A percentile compares a stretch with the other conserved stretches of the same genome.
Evolutionary conservation across 1,140 invertebrate genomes (phyloP).

Genomic region (Conopomorpha cramerella): DNA sequence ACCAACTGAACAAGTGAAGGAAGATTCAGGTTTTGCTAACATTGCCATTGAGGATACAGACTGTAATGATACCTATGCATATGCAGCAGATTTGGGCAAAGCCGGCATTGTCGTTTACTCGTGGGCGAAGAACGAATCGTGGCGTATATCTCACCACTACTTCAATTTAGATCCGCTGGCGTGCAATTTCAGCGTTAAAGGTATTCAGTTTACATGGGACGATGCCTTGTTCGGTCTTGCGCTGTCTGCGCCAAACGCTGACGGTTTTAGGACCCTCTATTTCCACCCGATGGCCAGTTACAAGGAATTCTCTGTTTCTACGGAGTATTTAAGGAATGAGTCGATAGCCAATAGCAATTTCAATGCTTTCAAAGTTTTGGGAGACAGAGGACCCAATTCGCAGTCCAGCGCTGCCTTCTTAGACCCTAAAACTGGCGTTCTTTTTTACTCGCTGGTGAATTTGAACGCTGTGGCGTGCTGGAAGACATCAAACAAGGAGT

Average conservation of each 20-base stretch:
- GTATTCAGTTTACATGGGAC: conserved; percentile 73
- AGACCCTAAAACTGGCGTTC: conserved; percentile 70
- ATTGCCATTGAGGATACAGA: conserved; percentile 73
- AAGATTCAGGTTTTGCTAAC: conserved; percentile 75
- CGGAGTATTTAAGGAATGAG: conserved; percentile 66
- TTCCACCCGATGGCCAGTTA: conserved; percentile 78
- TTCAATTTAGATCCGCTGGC: conserved; percentile 72
- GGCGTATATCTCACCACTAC: conserved; percentile 72
- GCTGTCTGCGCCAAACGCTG: conserved; percentile 62
- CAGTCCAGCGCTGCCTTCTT: conserved; percentile 77
- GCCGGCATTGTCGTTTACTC: conserved; percentile 73
- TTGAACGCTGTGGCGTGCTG: conserved; percentile 78
- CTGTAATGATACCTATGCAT: conserved; percentile 70
- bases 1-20: conserved; percentile 65
- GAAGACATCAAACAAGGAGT: conserved; percentile 69
- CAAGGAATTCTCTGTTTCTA: conserved; percentile 73
- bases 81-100: conserved; percentile 68
- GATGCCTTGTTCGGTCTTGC: conserved; percentile 77
- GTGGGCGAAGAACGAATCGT: conserved; percentile 67
- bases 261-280: conserved; percentile 73
- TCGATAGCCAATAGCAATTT: conserved; percentile 58
- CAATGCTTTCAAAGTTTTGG: conserved; percentile 69
- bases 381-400: conserved; percentile 69
- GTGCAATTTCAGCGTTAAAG: conserved; percentile 73
- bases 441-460: conserved; percentile 78